Conservation (phyloP, 2,888 invertebrate genomes). For the Rugalucina vietnamica region DNA sequence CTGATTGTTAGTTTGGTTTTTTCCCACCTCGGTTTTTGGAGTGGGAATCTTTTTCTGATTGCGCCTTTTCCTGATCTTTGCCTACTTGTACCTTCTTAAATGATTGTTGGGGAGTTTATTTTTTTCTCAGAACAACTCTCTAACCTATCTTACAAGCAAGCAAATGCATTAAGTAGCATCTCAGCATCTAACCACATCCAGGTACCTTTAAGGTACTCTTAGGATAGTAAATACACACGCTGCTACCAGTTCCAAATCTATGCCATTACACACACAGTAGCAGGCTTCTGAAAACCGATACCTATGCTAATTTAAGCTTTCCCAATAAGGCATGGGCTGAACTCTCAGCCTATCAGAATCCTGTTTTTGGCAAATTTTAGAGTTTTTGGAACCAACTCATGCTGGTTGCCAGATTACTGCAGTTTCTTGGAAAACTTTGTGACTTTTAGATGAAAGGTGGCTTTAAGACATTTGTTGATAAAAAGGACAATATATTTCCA, state of each 20-base stretch:
- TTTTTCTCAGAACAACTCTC: too few relatives aligned
- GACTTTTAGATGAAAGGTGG: background rate
- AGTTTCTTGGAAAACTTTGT: background rate
- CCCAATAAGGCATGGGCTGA: slow-evolving; percentile 64
- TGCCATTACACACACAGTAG: slow-evolving; percentile 13
- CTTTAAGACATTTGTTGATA: background rate
- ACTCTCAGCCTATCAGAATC: slow-evolving; percentile 47
- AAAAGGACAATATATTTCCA: background rate
- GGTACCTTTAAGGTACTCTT: slow-evolving; percentile 4
- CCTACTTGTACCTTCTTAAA: too few relatives aligned
- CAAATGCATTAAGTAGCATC: background rate
- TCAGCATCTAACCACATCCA: background rate
- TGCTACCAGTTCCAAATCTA: background rate
- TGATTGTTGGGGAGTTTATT: too few relatives aligned
- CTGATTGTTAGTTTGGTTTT: too few relatives aligned
- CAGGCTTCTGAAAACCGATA: background rate
- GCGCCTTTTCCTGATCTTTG: too few relatives aligned
- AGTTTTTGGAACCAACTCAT: background rate
- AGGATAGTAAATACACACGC: slow-evolving; percentile 6
- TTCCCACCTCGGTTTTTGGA: too few relatives aligned
- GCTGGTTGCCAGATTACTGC: background rate
- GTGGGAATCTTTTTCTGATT: too few relatives aligned
- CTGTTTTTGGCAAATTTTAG: slow-evolving; percentile 52
- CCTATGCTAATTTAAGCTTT: slow-evolving; percentile 55
- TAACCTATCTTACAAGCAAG: background rate